Conservation (phyloP, 2,888 invertebrate species). For the Sinohyriopsis cumingii region DNA sequence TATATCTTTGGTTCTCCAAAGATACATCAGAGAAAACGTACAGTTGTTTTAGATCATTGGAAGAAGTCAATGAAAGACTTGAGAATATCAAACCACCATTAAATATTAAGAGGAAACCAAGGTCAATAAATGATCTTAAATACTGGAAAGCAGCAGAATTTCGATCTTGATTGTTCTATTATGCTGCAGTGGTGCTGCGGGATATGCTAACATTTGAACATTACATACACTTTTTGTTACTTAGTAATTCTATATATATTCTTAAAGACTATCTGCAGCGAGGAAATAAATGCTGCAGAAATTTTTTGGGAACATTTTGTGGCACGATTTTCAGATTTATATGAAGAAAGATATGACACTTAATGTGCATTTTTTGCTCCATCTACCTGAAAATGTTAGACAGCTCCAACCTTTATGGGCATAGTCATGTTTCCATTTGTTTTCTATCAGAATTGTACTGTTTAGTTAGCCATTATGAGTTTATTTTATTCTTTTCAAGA, state of each 20-base stretch:
- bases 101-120: conserved; percentile 19
- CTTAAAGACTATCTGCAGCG: conserved; percentile 5
- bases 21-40: neutral
- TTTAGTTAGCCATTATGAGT: too few relatives aligned
- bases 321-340: conserved; percentile 8
- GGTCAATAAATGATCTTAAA: conserved; percentile 15
- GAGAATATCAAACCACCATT: conserved; percentile 21
- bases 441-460: too few relatives aligned
- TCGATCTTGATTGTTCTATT: conserved; percentile 27
- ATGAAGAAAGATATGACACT: conserved; percentile 13
- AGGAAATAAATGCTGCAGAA: conserved; percentile 4
- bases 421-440: conserved; percentile 29
- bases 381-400: conserved; percentile 20
- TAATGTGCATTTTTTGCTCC: conserved; percentile 27
- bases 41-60: conserved; percentile 1
- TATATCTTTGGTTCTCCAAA: conserved; percentile 14
- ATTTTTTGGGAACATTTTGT: conserved; percentile 12
- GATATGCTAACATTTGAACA: conserved; percentile 5
- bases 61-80: conserved; percentile 6
- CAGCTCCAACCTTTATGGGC: conserved; percentile 28
- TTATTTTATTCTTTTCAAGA: too few relatives aligned
- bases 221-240: conserved; percentile 13
- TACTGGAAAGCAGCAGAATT: conserved; percentile 44
- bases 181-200: conserved; percentile 7
- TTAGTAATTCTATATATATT: conserved; percentile 11